These are phyloP conservation scores for Odontamblyopus lacepedii DNA, from an alignment of 2,797 vertebrate species.

Conservation along the genomic window DNA sequence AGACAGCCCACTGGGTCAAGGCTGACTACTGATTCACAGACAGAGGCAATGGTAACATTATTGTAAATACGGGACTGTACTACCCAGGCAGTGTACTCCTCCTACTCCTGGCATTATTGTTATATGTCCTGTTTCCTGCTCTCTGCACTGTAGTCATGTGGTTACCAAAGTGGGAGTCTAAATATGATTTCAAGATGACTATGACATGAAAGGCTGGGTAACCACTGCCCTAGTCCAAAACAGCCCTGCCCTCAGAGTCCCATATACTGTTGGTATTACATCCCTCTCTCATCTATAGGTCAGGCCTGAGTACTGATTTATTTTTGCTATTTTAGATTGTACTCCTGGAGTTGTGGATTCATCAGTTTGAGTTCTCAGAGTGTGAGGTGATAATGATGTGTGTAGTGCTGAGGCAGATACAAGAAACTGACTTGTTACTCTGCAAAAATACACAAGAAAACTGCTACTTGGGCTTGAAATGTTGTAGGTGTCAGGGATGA, in stretches of 20 bases:
- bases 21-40: background rate
- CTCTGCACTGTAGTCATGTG: background rate
- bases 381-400: background rate
- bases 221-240: too few species aligned
- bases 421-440: background rate
- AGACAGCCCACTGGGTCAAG: conserved; percentile 5
- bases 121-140: background rate
- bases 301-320: background rate
- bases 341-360: background rate
- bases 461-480: background rate
- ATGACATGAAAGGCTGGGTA: too few species aligned
- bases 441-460: background rate
- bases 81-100: background rate
- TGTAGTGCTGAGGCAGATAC: conserved; percentile 1
- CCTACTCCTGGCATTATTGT: background rate
- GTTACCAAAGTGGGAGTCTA: background rate
- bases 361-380: background rate
- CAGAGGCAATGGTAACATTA: background rate
- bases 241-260: background rate
- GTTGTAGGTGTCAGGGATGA: background rate
- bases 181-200: background rate
- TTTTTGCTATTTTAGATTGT: background rate
- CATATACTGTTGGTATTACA: background rate
- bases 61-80: background rate
- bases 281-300: background rate